Evolutionary conservation across 2,888 invertebrate species (phyloP).

Genomic region (Pinctada fucata): DNA sequence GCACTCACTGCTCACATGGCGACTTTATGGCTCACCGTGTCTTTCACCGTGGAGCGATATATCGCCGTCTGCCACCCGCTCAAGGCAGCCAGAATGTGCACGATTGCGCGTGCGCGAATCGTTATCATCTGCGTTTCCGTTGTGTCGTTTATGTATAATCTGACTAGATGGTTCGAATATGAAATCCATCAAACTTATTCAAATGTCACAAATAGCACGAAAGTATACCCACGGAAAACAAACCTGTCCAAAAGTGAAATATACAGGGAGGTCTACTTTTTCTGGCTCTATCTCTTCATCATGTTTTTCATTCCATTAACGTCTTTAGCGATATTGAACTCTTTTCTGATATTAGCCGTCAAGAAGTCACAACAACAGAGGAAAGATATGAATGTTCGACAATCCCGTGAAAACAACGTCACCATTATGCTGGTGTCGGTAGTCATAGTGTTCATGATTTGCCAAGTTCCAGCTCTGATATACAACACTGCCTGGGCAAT

Average conservation of each 20-base stretch:
- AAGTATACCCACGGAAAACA: conserved; percentile 79
- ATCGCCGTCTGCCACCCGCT: conserved; percentile 88
- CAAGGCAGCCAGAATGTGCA: conserved; percentile 91
- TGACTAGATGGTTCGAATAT: conserved; percentile 82
- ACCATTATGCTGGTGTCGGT: conserved; percentile 97
- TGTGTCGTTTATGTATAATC: conserved; percentile 90
- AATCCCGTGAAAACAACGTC: conserved; percentile 93
- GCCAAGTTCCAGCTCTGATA: conserved; percentile 84
- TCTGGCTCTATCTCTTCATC: conserved; percentile 95
- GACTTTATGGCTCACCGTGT: conserved; percentile 89
- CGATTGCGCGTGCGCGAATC: conserved; percentile 89
- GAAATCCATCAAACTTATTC: conserved; percentile 30
- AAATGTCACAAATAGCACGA: conserved; percentile 43
- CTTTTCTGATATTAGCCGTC: conserved; percentile 88
- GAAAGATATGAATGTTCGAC: conserved; percentile 90
- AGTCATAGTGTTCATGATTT: conserved; percentile 94
- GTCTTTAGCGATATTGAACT: conserved; percentile 91
- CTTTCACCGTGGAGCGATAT: conserved; percentile 89
- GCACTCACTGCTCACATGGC: conserved; percentile 94
- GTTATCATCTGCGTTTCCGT: conserved; percentile 90
- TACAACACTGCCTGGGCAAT: conserved; percentile 84
- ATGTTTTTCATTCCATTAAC: conserved; percentile 96
- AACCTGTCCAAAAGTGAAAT: conserved; percentile 83
- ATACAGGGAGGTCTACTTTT: conserved; percentile 90
- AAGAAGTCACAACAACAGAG: conserved; percentile 92